Evolutionary conservation across 2,113 vertebrate genomes (phyloP), one percentile per base, ranked within the genome.

Genomic region (Kobus ellipsiprymnus): DNA sequence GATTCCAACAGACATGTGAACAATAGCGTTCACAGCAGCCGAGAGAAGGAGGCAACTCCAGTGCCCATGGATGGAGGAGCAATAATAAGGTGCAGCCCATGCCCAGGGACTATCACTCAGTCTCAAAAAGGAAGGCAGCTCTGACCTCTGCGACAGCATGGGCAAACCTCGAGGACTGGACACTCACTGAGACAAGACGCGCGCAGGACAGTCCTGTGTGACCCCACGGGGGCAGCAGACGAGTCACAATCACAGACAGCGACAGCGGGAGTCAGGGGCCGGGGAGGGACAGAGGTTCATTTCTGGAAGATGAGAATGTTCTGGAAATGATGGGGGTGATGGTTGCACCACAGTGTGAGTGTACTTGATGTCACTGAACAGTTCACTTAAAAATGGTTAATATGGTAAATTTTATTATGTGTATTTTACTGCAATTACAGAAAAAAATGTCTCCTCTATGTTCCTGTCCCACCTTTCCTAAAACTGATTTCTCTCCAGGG

Each of bases 61-160:
- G 62, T 14, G 19, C 27, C 57, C 17, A 1, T 0, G 2, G 13
- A 6, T 16, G 21, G 57, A 4, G n/a, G 33, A 14, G 14, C 4
- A 64, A 19, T 48, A 29, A 36, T 36, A 46, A 17, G 13, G 36
- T 0, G 4, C 2, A n/a, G 80, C 7, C 13, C 5, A 3, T 15
- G 7, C 9, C 10, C 2, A 23, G 5, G 40, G 59, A 89, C 15
- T 16, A 46, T 16, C 9, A n/a, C 3, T 23, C 40, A 81, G 86
- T 16, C 44, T 83, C 17, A 15, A 48, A 85, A 46, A 78, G n/a
- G 80, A 90, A 94, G 80, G 67, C 10, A 40, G 13, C n/a, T 21
- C 19, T 12, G 25, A 46, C 30, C 21, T 36, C 2, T 3, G 33
- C 60, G 7, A 29, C 6, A 10, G 36, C 8, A 5, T 1, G 50